Evolutionary conservation across 2,797 vertebrate species (phyloP), one percentile per base, ranked within the genome.

Genomic region (Pangasius mekongensis): DNA sequence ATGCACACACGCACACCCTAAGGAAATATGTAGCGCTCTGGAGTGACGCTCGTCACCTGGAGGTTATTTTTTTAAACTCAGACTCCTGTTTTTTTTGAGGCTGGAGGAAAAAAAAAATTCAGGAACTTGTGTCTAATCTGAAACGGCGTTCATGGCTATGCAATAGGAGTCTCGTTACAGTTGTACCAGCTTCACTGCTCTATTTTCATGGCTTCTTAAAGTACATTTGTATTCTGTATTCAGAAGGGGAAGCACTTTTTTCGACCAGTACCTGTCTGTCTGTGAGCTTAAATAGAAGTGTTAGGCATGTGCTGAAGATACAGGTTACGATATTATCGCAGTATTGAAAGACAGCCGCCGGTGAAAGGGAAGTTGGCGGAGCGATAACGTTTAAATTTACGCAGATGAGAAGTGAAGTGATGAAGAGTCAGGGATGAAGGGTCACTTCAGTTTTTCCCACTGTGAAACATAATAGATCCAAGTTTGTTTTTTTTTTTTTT

Each of bases 11-110:
- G 30, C 88, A 78, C 69, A 67, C 83, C 69, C 66, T 83, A 86
- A 80, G 84, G 60, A 86, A 89, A 88, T 80, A 90, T 73, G 64
- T 83, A 85, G 64, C 89, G 85, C 91, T 89, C 84, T 89, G 84
- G 90, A 89, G 87, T 91, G 87, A 90, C 74, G 86, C 66, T 69
- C 39, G 84, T 73, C 90, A 89, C 71, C 87, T 43, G 94, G 95
- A 96, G 95, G 95, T 95, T 96, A 96, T 96, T 97, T 96, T 96
- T 96, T 91, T 96, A 96, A 93, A 91, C 93, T 93, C 92, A 93
- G 93, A 96, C 95, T 95, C 94, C 92, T 93, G 91, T 93, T 93
- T 62, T 86, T 86, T 85, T 92, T 92, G 92, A 93, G 92, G 94
- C 95, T 96, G 95, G 94, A 95, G 93, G 49, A 83, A 20, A 67